Base-by-base conservation (phyloP, 2,888 invertebrate genomes). In the Heliconius erato region DNA sequence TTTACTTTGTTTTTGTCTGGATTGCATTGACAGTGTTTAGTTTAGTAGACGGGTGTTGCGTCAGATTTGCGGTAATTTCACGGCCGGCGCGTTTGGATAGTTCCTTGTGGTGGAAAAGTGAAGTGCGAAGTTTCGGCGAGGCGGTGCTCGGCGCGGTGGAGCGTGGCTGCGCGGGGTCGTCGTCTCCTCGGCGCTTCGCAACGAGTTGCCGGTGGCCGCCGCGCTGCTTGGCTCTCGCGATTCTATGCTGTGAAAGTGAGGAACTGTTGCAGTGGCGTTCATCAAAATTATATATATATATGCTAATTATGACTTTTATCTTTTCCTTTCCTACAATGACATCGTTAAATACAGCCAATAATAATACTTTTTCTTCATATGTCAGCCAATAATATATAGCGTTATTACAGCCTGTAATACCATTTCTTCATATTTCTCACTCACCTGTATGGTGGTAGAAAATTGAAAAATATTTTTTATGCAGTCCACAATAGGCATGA, bases 51-150 rank as follows among this genome's bases (percentile, higher is more conserved):
- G 86, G 86, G 86, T 86, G 87, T 94, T 94, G 92, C 93, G 92
- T 94, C 93, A 94, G 92, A 91, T 92, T 93, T 92, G 93, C 93
- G 91, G 92, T 92, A 92, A 96, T 95, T 95, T 95, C 94, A 95
- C 94, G 95, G 94, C 89, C 92, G 87, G 91, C 91, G 93, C 91
- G 89, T 90, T 90, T 91, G 90, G 91, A 91, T 92, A 72, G 85
- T 93, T 94, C 92, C 93, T 94, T 91, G 89, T 89, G 86, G 92
- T 94, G 92, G 94, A 94, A 94, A 94, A 95, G 94, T 94, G 94
- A 94, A 95, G 95, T 94, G 95, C 94, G 91, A 95, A 95, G 95
- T 94, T 96, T 96, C 94, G 95, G 95, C 94, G 94, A 92, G 88
- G 87, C 88, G 90, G 90, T 90, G 91, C 84, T 86, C 86, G 86